Evolutionary conservation across 2,113 vertebrate species (phyloP).

Genomic region (Chlamydotis undulata): DNA sequence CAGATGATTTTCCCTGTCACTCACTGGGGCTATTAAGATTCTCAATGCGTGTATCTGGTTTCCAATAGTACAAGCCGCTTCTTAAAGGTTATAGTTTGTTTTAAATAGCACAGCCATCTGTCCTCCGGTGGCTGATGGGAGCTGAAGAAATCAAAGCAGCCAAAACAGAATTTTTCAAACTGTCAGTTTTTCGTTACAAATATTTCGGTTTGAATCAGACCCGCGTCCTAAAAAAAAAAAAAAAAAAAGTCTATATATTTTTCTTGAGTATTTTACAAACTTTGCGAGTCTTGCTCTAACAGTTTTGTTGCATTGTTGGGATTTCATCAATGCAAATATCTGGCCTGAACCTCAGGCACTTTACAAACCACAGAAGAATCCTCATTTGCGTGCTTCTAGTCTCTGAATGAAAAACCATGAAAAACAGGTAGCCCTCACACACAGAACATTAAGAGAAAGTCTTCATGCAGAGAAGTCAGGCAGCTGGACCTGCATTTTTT

Average conservation of each 20-base stretch:
- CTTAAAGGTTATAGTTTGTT: conserved; percentile 72
- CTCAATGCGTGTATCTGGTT: conserved; percentile 43
- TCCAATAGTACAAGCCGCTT: conserved; percentile 62
- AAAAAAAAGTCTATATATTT: background rate
- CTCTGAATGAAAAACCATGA: background rate
- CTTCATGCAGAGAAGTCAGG: background rate
- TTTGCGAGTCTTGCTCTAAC: background rate
- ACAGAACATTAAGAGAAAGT: background rate
- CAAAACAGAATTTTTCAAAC: conserved; percentile 55
- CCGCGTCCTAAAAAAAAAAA: background rate
- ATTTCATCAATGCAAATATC: background rate
- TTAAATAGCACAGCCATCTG: conserved; percentile 76
- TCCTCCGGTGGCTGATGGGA: conserved; percentile 41
- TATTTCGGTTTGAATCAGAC: background rate
- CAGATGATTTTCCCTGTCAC: background rate
- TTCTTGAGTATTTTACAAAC: background rate
- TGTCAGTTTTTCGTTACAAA: background rate
- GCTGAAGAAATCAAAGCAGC: conserved; percentile 34
- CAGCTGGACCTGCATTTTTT: fast-evolving
- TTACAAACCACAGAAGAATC: background rate
- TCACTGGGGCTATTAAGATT: background rate
- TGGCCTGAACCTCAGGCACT: background rate
- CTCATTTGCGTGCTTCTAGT: background rate
- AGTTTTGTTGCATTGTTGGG: background rate
- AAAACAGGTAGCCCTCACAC: background rate